Conservation (phyloP, 2,113 vertebrate species). For the Corythaeola cristata region DNA sequence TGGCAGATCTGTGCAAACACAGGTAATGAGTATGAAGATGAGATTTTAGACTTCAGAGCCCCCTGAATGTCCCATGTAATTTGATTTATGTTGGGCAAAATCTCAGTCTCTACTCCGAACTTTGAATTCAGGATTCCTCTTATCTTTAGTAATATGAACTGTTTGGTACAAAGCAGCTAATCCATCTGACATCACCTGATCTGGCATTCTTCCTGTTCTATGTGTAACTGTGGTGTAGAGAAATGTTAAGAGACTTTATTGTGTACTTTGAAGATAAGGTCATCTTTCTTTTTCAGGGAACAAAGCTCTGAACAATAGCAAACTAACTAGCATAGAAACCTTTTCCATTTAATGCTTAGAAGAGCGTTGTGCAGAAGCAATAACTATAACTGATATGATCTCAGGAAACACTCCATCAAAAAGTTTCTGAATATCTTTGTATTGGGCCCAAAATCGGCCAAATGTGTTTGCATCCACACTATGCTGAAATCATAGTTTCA, state of each 20-base stretch:
- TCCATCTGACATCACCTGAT: constrained; percentile 56
- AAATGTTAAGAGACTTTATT: constrained; percentile 1
- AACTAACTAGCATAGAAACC: background rate
- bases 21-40: background rate
- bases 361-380: background rate
- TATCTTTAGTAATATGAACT: constrained; percentile 35
- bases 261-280: constrained; percentile 21
- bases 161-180: constrained; percentile 24
- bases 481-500: background rate
- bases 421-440: background rate
- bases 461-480: background rate
- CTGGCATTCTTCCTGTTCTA: constrained; percentile 11
- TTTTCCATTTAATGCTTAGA: background rate
- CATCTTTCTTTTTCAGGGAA: background rate
- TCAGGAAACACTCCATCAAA: background rate
- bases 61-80: background rate
- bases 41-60: background rate
- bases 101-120: background rate
- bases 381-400: background rate
- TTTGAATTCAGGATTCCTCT: background rate
- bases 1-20: background rate
- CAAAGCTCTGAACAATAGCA: background rate
- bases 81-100: background rate
- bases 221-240: background rate
- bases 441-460: background rate